Evolutionary conservation across 2,113 vertebrate species (phyloP).

Genomic region (Laticauda colubrina): DNA sequence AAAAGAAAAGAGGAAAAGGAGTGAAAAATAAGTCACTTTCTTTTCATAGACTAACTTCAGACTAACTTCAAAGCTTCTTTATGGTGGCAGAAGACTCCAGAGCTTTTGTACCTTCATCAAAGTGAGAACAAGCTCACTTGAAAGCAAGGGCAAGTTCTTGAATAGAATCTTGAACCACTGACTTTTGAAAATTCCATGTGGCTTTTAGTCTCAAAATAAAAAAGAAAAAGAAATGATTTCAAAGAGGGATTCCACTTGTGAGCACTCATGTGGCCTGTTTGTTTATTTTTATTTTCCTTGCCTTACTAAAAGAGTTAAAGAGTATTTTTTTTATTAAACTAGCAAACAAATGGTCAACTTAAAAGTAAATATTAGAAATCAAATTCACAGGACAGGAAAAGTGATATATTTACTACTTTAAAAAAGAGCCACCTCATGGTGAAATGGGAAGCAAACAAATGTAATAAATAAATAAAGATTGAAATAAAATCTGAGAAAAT

Average conservation of each 20-base stretch:
- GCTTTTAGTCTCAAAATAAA: not conserved
- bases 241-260: not conserved
- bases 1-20: not conserved
- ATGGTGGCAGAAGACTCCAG: not conserved
- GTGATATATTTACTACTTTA: not conserved
- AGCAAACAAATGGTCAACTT: not conserved
- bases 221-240: not conserved
- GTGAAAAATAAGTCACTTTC: not conserved
- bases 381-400: not conserved
- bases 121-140: constrained; percentile 13
- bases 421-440: not conserved
- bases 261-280: not conserved
- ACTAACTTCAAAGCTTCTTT: constrained; percentile 17
- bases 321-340: not conserved
- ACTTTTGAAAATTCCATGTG: not conserved
- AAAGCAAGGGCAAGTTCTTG: not conserved
- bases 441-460: not conserved
- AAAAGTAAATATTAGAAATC: not conserved
- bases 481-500: not conserved
- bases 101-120: constrained; percentile 24
- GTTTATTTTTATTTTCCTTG: not conserved
- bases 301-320: not conserved
- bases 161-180: constrained; percentile 4
- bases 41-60: not conserved
- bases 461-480: not conserved